Conservation (phyloP, 2,888 invertebrate genomes). For the Adelphocoris suturalis region DNA sequence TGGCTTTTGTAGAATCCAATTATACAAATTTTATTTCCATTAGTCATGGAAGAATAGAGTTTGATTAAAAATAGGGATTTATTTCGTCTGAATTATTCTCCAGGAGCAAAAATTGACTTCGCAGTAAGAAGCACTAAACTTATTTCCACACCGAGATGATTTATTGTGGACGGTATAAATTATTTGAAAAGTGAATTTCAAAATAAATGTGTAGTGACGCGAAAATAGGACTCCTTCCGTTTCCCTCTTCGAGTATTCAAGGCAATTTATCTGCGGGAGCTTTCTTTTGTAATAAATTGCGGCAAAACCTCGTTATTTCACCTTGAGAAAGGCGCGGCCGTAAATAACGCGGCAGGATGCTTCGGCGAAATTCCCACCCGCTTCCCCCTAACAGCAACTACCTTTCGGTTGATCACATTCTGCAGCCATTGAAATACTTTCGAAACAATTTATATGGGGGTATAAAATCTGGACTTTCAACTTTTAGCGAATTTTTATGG, state of each 20-base stretch:
- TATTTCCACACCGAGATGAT: not conserved
- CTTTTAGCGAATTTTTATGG: not conserved
- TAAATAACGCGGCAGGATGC: conserved; percentile 20
- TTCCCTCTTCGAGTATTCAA: conserved; percentile 12
- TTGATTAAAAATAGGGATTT: too few relatives aligned
- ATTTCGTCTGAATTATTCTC: too few relatives aligned
- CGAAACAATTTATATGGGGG: not conserved
- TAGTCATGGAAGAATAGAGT: too few relatives aligned
- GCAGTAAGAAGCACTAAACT: not conserved
- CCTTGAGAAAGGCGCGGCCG: conserved; percentile 16
- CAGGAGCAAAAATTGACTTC: not conserved
- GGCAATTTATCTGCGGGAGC: conserved; percentile 24
- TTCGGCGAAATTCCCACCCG: not conserved
- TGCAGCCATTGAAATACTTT: not conserved
- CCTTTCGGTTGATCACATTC: not conserved
- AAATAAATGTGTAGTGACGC: not conserved
- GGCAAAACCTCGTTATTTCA: not conserved
- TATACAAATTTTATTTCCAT: too few relatives aligned
- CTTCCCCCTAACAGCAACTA: not conserved
- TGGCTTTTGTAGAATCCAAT: too few relatives aligned
- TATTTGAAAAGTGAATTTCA: not conserved
- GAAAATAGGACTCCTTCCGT: not conserved
- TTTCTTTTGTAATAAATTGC: conserved; percentile 31
- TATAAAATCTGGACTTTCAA: not conserved
- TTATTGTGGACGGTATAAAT: not conserved